Evolutionary conservation across 2,888 invertebrate genomes (phyloP).

Genomic region (Brachynemurus nebulosus): DNA sequence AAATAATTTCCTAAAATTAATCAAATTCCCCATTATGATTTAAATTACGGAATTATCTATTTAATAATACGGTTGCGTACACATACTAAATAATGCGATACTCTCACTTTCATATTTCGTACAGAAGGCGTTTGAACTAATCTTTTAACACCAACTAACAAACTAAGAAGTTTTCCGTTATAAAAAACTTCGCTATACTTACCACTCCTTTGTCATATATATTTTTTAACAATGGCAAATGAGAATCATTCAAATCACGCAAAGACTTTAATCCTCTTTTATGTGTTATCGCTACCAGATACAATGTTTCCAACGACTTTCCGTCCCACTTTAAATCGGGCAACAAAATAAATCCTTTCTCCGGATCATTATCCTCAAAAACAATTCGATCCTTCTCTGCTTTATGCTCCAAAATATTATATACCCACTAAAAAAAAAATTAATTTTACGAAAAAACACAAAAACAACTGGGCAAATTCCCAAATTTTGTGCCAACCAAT

Average conservation of each 20-base stretch:
- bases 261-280: conserved; percentile 64
- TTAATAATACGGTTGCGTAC: too few species aligned
- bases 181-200: too few species aligned
- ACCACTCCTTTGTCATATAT: conserved; percentile 63
- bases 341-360: conserved; percentile 72
- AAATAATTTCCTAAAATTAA: too few species aligned
- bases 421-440: conserved; percentile 71
- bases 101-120: too few species aligned
- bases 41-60: too few species aligned
- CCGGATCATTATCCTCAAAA: conserved; percentile 63
- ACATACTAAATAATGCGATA: too few species aligned
- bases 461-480: too few species aligned
- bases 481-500: too few species aligned
- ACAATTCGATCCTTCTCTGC: conserved; percentile 80
- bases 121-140: too few species aligned
- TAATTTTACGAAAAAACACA: too few species aligned
- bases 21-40: too few species aligned
- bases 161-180: not conserved
- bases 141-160: not conserved
- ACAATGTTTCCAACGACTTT: conserved; percentile 56
- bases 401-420: conserved; percentile 87
- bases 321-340: conserved; percentile 98
- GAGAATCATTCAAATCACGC: conserved; percentile 62
- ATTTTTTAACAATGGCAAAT: conserved; percentile 72
- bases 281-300: conserved; percentile 69